Evolutionary conservation across 2,113 vertebrate genomes (phyloP).

Genomic region (Terrapene triunguis): DNA sequence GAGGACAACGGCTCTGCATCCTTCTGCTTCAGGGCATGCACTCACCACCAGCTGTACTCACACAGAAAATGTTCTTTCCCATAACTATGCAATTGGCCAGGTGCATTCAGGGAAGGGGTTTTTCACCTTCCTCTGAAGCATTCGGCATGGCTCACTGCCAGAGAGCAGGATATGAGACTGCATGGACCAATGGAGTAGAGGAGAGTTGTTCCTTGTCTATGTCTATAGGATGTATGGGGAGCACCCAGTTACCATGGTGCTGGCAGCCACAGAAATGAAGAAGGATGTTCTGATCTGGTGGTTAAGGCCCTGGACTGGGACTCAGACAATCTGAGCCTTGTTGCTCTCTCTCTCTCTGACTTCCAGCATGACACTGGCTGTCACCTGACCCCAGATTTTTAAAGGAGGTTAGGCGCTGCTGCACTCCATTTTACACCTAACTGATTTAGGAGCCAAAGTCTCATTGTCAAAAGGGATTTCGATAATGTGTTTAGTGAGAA

Average conservation of each 20-base stretch:
- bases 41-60: background rate
- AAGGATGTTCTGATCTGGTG: background rate
- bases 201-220: fast-evolving
- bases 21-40: background rate
- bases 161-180: background rate
- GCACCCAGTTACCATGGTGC: fast-evolving
- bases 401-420: too few species aligned
- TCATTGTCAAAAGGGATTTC: background rate
- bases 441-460: background rate
- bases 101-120: background rate
- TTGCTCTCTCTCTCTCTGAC: background rate
- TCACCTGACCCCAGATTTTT: background rate
- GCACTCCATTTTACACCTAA: background rate
- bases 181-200: too few species aligned
- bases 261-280: constrained; percentile 17
- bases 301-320: background rate
- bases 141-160: background rate
- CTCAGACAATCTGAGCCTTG: background rate
- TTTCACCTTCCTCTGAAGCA: background rate
- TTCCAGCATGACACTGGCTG: background rate
- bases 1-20: fast-evolving
- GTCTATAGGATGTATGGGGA: background rate
- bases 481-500: background rate
- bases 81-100: background rate
- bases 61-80: background rate